Evolutionary conservation across 2,888 invertebrate genomes (phyloP).

Genomic region (Ommatoiulus sabulosus): DNA sequence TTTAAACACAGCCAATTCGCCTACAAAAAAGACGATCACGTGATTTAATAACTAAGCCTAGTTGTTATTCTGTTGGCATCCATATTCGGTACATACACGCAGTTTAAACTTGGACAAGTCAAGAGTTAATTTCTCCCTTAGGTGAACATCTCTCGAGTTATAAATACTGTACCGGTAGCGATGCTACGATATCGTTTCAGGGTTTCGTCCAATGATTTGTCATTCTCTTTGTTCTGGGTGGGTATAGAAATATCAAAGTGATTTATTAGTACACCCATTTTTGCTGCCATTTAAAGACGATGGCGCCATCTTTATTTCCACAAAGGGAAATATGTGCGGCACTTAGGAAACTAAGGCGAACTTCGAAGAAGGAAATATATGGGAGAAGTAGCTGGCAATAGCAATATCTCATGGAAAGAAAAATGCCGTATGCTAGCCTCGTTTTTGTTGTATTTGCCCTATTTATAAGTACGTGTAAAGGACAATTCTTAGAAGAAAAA

Average conservation of each 20-base stretch:
- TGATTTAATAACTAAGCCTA: too few relatives aligned
- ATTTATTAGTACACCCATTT: constrained; percentile 42
- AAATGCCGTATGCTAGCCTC: not conserved
- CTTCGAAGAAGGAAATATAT: not conserved
- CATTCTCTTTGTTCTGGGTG: not conserved
- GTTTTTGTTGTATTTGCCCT: not conserved
- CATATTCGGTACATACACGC: not conserved
- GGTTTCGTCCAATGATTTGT: constrained; percentile 31
- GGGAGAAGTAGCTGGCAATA: not conserved
- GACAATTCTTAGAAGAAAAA: not conserved
- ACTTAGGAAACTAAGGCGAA: not conserved
- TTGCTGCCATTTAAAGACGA: constrained; percentile 30
- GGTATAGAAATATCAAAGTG: constrained; percentile 39
- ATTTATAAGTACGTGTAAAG: not conserved
- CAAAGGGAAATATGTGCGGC: not conserved
- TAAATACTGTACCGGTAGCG: not conserved
- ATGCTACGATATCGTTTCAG: not conserved
- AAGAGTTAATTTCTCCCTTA: not conserved
- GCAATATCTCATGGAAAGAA: constrained; percentile 25
- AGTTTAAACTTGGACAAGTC: not conserved
- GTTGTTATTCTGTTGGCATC: too few relatives aligned
- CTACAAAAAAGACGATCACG: too few relatives aligned
- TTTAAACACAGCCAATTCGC: too few relatives aligned
- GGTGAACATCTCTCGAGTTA: not conserved
- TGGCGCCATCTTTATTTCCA: constrained; percentile 9